Percentiles rank a stretch among this genome's conserved stretches.
These are phyloP conservation scores for Gorilla gorilla DNA, from an alignment of 2,113 vertebrate genomes.

Conservation along the genomic window DNA sequence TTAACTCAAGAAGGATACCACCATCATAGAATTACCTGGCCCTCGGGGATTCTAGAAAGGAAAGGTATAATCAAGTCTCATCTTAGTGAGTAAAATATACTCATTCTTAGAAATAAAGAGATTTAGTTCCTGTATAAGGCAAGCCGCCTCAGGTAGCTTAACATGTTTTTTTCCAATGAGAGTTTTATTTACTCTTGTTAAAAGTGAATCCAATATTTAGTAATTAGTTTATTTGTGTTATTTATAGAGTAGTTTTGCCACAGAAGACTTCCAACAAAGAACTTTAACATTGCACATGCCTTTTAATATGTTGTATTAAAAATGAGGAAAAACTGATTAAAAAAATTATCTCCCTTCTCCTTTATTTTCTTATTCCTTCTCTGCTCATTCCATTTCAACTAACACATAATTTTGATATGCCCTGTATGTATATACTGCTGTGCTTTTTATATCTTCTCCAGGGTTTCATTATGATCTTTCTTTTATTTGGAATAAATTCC, in stretches of 20 bases:
- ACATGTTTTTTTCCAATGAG: not conserved
- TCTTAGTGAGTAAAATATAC: conserved; percentile 10
- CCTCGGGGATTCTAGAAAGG: not conserved
- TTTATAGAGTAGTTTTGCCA: not conserved
- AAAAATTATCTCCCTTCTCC: not conserved
- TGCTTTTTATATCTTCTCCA: not conserved
- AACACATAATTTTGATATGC: not conserved
- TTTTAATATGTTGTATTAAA: conserved; percentile 1
- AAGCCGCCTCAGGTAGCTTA: not conserved
- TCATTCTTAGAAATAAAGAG: conserved; percentile 2
- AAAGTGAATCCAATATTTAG: not conserved
- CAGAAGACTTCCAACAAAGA: not conserved
- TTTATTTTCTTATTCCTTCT: not conserved
- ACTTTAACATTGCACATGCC: not conserved
- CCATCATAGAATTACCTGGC: not conserved
- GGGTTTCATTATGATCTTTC: not conserved
- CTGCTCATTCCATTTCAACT: not conserved
- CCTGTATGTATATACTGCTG: fast-evolving
- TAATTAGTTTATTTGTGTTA: conserved; percentile 5
- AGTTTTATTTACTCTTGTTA: conserved; percentile 4
- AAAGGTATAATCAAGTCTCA: conserved; percentile 23
- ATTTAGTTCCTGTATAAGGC: not conserved
- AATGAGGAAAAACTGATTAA: not conserved
- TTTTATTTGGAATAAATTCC: not conserved
- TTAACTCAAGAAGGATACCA: not conserved